Base-by-base conservation (phyloP, 2,888 invertebrate species). In the Tridacna crocea region DNA sequence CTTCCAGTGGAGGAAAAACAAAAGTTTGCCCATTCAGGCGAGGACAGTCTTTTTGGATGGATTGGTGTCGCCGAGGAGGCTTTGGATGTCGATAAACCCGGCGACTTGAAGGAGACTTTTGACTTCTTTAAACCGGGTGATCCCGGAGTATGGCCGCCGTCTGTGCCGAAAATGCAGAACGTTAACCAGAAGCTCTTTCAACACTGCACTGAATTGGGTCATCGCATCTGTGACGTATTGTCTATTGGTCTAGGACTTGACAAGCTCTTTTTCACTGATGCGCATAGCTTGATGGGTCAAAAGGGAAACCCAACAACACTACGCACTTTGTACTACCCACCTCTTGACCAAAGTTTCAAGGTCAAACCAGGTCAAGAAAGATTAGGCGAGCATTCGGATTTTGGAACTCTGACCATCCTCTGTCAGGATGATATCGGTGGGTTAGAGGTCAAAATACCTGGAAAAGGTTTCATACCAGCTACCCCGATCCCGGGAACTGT, bases 401-500 rank as follows among this genome's bases (percentile, higher is more conserved):
- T 83, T 66, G 89, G 88, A 8, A 70, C 87, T n/a, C 74, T 88
- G 6, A 88, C 89, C 3, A 72, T 89, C 8, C 70, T 87, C 19
- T 87, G 88, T 61, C 89, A 89, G 47, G 89, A 88, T 55, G 77
- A 83, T 51, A 63, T 83, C 17, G 89, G 87, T 0, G 89, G 89
- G 0, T 63, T 89, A 46, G 84, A 87, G 36, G 88, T 83, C 19
- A 55, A 60, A 46, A 24, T 46, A 55, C 77, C 51, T 81, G 83
- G 84, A 87, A 96, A 96, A 51, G 96, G 96, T 88, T 97, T 97
- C 97, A 95, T 96, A 89, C 95, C 96, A 58, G 97, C 97, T 6
- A 96, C 96, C 0, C 97, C 97, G 90, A 95, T 97, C 74, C 96
- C 96, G 0, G 97, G 96, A 58, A 96, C 97, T 46, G 96, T 97